Conservation (phyloP, 2,888 invertebrate species). For the Incurvaria masculella region DNA sequence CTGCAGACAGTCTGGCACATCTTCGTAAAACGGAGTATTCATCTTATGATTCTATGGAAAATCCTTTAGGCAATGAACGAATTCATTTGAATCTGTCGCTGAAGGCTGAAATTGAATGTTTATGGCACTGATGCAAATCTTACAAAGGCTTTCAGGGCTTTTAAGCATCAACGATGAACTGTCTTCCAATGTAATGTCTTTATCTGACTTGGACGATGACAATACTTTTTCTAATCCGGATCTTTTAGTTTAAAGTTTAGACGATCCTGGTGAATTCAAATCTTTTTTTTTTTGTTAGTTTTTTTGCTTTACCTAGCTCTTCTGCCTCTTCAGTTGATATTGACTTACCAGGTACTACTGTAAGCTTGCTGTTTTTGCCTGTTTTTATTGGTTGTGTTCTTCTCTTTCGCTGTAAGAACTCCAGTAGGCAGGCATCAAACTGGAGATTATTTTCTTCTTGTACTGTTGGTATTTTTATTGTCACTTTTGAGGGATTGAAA, state of each 20-base stretch:
- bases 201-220: too few species aligned
- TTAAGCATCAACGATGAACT: too few species aligned
- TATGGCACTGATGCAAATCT: slow-evolving; percentile 6
- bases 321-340: slow-evolving; percentile 13
- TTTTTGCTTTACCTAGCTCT: slow-evolving; percentile 3
- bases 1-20: neutral
- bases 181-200: too few species aligned
- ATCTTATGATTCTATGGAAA: too few species aligned
- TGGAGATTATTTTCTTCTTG: slow-evolving; percentile 5
- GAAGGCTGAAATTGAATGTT: too few species aligned
- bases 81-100: slow-evolving; percentile 6
- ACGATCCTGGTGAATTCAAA: slow-evolving; percentile 9
- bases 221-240: too few species aligned
- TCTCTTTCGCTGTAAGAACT: slow-evolving; percentile 9
- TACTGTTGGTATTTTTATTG: slow-evolving; percentile 8
- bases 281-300: too few species aligned
- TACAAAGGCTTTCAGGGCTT: slow-evolving; percentile 5
- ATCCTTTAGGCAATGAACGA: slow-evolving; percentile 6
- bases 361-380: slow-evolving; percentile 8
- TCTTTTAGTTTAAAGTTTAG: slow-evolving; percentile 7
- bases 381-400: slow-evolving; percentile 8
- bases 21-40: too few species aligned
- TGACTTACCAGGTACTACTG: slow-evolving; percentile 10
- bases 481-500: slow-evolving; percentile 11
- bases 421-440: slow-evolving; percentile 11